Percentiles rank a stretch among this genome's conserved stretches.
Evolutionary conservation across 2,888 invertebrate genomes (phyloP).

Genomic region (Bursaphelenchus okinawaensis): DNA sequence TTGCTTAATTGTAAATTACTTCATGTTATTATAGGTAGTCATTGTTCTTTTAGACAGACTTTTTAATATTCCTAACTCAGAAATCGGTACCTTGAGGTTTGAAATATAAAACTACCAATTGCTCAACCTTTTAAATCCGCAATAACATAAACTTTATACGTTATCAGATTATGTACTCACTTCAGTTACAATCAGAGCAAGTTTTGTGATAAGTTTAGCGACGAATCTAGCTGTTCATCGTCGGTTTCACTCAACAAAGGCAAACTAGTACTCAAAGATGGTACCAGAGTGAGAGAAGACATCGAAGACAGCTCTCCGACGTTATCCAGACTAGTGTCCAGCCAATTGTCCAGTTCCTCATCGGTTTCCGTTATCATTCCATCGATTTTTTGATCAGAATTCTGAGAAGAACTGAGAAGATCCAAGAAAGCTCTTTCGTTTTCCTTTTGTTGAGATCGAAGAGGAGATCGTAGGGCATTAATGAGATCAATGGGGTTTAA

Average conservation of each 20-base stretch:
- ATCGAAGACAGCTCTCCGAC: neutral
- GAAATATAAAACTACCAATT: too few relatives aligned
- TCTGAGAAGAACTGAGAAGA: neutral
- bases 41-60: too few relatives aligned
- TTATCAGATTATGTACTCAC: too few relatives aligned
- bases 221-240: neutral
- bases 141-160: too few relatives aligned
- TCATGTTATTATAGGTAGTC: too few relatives aligned
- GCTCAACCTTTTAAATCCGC: too few relatives aligned
- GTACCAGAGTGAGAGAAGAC: neutral
- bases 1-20: too few relatives aligned
- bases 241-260: neutral
- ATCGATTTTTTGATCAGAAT: neutral
- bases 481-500: neutral
- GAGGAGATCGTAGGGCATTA: neutral
- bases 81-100: too few relatives aligned
- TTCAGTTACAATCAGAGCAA: too few relatives aligned
- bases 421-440: neutral
- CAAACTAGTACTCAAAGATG: neutral
- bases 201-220: neutral
- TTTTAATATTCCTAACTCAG: too few relatives aligned
- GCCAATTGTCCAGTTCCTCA: neutral
- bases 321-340: neutral
- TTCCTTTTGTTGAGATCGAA: too few relatives aligned
- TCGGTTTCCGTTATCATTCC: neutral